A percentile compares a stretch with the other conserved stretches of the same genome.
Conservation (phyloP, 2,888 invertebrate genomes). For the Xestia ashworthii region DNA sequence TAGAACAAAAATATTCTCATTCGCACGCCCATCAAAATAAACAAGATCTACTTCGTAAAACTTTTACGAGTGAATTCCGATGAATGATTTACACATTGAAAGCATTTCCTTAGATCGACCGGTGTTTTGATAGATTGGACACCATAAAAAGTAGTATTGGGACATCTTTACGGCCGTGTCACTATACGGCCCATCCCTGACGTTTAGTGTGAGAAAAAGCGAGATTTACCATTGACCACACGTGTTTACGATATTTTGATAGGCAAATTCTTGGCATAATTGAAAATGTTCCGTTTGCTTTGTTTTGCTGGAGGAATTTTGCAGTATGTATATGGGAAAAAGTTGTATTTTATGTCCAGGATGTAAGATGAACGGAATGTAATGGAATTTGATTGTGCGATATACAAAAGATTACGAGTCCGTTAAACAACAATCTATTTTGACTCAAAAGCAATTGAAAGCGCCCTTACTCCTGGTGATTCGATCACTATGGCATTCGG, state of each 20-base stretch:
- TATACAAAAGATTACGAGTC: background rate
- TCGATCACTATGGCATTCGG: background rate
- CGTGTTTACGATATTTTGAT: slow-evolving; percentile 60
- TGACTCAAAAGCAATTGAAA: too few species aligned
- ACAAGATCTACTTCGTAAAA: slow-evolving; percentile 37
- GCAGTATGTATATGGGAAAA: slow-evolving; percentile 5
- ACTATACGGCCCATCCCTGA: background rate
- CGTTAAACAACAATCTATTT: too few species aligned
- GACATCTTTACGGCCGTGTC: slow-evolving; percentile 48
- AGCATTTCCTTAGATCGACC: slow-evolving; percentile 54
- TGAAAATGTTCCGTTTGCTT: slow-evolving; percentile 49
- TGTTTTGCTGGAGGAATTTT: slow-evolving; percentile 24
- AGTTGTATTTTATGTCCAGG: background rate
- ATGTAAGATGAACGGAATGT: background rate
- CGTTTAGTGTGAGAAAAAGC: slow-evolving; percentile 59
- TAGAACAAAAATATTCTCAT: slow-evolving; percentile 16
- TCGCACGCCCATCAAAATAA: slow-evolving; percentile 44
- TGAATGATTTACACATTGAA: slow-evolving; percentile 57
- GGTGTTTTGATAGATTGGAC: slow-evolving; percentile 62
- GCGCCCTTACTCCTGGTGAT: background rate
- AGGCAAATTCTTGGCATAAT: slow-evolving; percentile 56
- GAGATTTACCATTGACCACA: slow-evolving; percentile 16
- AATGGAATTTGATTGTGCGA: background rate
- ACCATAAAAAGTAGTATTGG: slow-evolving; percentile 58
- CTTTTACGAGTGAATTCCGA: slow-evolving; percentile 50